Percentiles rank a stretch among this genome's conserved stretches.
Evolutionary conservation across 2,113 vertebrate genomes (phyloP).

Genomic region (Nansenia antarctica): DNA sequence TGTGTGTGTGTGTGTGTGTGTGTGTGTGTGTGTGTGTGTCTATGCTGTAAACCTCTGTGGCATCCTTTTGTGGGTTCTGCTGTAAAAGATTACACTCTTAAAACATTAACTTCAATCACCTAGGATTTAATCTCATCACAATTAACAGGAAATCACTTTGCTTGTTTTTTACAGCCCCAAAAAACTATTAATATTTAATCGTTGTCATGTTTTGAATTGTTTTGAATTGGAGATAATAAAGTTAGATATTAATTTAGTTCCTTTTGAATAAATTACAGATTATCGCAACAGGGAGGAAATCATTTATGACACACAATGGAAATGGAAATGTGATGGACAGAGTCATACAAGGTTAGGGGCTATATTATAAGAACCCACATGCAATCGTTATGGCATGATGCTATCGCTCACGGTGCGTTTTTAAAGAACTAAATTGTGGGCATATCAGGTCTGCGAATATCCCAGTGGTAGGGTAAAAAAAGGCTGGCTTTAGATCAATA

Average conservation of each 20-base stretch:
- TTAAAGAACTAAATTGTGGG: too few species aligned
- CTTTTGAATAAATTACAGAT: constrained; percentile 8
- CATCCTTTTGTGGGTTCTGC: neutral
- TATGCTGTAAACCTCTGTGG: neutral
- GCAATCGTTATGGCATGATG: too few species aligned
- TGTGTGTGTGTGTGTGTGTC: neutral
- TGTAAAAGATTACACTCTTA: neutral
- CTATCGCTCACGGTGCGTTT: too few species aligned
- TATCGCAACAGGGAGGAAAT: neutral
- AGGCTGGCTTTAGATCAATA: too few species aligned
- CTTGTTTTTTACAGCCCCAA: constrained; percentile 3
- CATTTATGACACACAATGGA: neutral
- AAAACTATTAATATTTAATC: neutral
- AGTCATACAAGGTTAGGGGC: too few species aligned
- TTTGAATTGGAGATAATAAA: neutral
- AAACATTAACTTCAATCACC: neutral
- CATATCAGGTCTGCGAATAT: too few species aligned
- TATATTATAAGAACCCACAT: neutral
- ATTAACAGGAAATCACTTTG: constrained; percentile 5
- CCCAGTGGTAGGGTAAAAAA: too few species aligned
- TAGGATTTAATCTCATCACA: neutral
- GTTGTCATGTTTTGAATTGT: neutral
- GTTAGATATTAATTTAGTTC: constrained; percentile 3
- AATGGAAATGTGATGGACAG: neutral
- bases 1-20: neutral